Conservation (phyloP, 2,888 invertebrate species). For the Cheilosia urbana region DNA sequence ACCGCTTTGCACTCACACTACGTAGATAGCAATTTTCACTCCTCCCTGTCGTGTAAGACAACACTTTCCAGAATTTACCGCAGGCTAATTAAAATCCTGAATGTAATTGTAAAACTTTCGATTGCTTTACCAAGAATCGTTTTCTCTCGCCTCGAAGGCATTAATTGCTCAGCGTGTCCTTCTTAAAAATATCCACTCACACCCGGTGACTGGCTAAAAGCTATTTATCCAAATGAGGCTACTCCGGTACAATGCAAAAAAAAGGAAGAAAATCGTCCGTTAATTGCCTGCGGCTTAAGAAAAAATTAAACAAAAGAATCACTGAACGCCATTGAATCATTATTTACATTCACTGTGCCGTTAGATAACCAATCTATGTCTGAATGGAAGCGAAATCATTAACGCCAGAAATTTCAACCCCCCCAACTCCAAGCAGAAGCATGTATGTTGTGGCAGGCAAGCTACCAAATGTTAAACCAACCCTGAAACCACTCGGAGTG, state of each 20-base stretch:
- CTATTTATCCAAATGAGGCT: conserved; percentile 69
- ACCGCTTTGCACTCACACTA: too few species aligned
- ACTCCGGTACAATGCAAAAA: conserved; percentile 5
- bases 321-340: conserved; percentile 69
- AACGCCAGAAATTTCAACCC: conserved; percentile 65
- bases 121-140: conserved; percentile 58
- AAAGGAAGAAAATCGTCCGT: conserved; percentile 37
- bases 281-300: conserved; percentile 68
- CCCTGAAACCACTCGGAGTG: conserved; percentile 59
- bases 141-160: conserved; percentile 46
- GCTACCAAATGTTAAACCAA: conserved; percentile 57
- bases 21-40: too few species aligned
- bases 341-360: conserved; percentile 20
- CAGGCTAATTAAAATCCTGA: conserved; percentile 63
- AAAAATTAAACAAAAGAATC: conserved; percentile 65
- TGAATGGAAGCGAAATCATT: conserved; percentile 70
- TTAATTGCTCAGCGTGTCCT: conserved; percentile 60
- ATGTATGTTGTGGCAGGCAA: conserved; percentile 21
- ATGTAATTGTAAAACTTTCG: conserved; percentile 67
- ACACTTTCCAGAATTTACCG: conserved; percentile 26
- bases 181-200: conserved; percentile 38
- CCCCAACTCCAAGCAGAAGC: background rate
- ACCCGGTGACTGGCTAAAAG: conserved; percentile 41
- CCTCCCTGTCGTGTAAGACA: conserved; percentile 33
- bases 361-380: conserved; percentile 71